These are phyloP conservation scores for Chiroxiphia lanceolata DNA, from an alignment of 2,797 vertebrate species.

Conservation along the genomic window DNA sequence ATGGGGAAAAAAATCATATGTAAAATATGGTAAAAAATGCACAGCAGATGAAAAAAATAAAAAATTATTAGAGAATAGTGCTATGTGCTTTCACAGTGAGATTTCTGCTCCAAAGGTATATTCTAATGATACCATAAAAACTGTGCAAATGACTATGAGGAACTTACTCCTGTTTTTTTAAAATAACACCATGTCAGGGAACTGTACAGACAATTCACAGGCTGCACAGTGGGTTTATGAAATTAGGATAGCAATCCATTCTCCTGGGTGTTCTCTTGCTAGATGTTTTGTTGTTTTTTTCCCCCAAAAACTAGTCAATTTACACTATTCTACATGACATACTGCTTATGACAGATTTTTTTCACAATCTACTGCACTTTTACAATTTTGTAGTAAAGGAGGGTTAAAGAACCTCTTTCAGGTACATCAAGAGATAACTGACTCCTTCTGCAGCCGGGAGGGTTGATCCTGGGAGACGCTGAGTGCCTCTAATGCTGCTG, in stretches of 20 bases:
- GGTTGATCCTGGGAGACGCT: not conserved
- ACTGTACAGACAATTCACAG: not conserved
- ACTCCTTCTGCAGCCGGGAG: not conserved
- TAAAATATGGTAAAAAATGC: not conserved
- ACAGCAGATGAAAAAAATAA: not conserved
- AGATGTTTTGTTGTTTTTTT: fast-evolving
- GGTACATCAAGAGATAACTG: not conserved
- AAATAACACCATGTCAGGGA: not conserved
- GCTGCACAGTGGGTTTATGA: not conserved
- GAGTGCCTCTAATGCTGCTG: not conserved
- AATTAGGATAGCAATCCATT: not conserved
- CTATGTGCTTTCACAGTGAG: not conserved
- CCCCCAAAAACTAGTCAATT: not conserved
- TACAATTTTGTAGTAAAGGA: not conserved
- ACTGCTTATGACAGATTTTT: not conserved
- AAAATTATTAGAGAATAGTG: not conserved
- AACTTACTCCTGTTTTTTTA: not conserved
- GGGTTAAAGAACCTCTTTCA: not conserved
- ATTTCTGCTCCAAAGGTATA: not conserved
- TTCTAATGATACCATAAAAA: not conserved
- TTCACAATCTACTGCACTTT: not conserved
- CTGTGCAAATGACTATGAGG: not conserved
- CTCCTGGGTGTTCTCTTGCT: not conserved
- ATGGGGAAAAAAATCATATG: not conserved
- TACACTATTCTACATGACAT: not conserved